phyloP scores from a whole-genome alignment of 1,140 invertebrate species.

The Leguminivora glycinivorella region DNA sequence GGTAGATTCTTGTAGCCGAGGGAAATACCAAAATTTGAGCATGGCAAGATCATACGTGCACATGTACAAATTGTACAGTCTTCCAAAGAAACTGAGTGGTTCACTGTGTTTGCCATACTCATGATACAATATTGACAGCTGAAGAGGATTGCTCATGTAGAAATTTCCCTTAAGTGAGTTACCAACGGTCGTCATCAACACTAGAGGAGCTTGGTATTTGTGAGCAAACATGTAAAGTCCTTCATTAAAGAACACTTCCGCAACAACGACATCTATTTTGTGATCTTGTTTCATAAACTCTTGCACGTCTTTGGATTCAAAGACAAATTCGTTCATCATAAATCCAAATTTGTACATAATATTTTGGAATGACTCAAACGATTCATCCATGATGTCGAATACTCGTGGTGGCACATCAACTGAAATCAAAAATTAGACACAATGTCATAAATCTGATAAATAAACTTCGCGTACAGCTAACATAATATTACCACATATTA shows the following conservation, averaged over 20 bases:
- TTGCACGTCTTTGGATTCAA: constrained; percentile 59
- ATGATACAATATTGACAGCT: constrained; percentile 61
- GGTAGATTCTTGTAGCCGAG: constrained; percentile 40
- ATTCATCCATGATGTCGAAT: constrained; percentile 14
- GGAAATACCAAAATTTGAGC: constrained; percentile 32
- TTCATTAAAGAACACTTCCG: constrained; percentile 66
- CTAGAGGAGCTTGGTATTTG: constrained; percentile 56
- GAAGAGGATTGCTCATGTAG: constrained; percentile 62
- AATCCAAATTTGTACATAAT: constrained; percentile 47
- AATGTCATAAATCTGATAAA: no score
- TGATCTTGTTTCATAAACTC: constrained; percentile 51
- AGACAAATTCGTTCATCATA: constrained; percentile 52
- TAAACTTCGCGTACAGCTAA: no score
- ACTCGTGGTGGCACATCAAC: constrained; percentile 3
- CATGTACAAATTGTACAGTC: constrained; percentile 36
- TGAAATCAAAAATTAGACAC: neutral
- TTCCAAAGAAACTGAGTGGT: constrained; percentile 61
- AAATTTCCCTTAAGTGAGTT: constrained; percentile 35
- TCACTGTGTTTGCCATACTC: constrained; percentile 41
- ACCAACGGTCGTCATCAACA: constrained; percentile 26
- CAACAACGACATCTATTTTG: constrained; percentile 65
- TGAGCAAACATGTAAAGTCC: constrained; percentile 59
- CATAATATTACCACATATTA: no score
- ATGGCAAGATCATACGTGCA: constrained; percentile 30
- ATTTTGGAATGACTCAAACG: constrained; percentile 17